These are phyloP conservation scores for Circaetus gallicus DNA, from an alignment of 2,113 vertebrate species.

Conservation along the genomic window DNA sequence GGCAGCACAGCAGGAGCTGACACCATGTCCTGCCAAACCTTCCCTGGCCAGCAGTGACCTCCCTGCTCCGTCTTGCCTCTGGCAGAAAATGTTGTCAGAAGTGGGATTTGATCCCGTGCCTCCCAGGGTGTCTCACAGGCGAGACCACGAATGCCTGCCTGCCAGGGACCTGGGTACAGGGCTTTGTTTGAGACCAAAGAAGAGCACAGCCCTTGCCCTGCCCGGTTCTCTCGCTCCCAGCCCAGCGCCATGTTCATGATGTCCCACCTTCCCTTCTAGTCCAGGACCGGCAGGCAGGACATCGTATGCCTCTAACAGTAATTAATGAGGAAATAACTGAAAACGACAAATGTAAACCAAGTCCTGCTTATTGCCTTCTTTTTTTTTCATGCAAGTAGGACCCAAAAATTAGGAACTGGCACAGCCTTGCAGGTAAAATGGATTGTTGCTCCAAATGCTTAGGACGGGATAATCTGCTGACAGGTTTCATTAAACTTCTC, in stretches of 20 bases:
- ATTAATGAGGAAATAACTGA: background rate
- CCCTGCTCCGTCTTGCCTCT: background rate
- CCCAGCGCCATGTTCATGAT: rapidly evolving
- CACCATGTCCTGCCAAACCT: rapidly evolving
- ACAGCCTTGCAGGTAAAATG: background rate
- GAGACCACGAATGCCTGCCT: background rate
- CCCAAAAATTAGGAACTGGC: background rate
- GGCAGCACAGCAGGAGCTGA: background rate
- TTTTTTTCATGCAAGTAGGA: background rate
- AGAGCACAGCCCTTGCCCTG: background rate
- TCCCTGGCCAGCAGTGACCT: background rate
- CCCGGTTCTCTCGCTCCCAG: rapidly evolving
- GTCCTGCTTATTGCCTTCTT: background rate
- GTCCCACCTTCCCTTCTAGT: background rate
- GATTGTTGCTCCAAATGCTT: background rate
- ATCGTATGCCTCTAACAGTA: background rate
- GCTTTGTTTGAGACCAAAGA: background rate
- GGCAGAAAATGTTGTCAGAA: background rate
- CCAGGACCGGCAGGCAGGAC: background rate
- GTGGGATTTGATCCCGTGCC: background rate
- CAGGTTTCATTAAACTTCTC: background rate
- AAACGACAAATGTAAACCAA: background rate
- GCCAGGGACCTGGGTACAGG: background rate
- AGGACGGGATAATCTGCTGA: background rate
- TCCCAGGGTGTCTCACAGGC: background rate